Evolutionary conservation across 1,140 invertebrate species (phyloP).

Genomic region (Melitaea cinxia): DNA sequence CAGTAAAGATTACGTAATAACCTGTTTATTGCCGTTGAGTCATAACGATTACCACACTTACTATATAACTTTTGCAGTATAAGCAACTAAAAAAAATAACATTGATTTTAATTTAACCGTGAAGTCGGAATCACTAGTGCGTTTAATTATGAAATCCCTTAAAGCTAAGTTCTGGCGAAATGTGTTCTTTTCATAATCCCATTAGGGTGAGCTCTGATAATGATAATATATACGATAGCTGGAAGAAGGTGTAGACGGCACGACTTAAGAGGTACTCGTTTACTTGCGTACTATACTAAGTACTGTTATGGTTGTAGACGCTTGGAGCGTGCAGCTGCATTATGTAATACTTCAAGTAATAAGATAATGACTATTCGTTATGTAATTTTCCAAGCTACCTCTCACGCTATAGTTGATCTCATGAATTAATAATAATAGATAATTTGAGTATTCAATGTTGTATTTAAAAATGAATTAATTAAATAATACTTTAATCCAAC

Average conservation of each 20-base stretch:
- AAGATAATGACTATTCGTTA: slow-evolving; percentile 32
- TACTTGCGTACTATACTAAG: slow-evolving; percentile 18
- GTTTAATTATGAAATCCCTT: slow-evolving; percentile 6
- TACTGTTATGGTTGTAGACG: slow-evolving; percentile 32
- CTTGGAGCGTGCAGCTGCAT: slow-evolving; percentile 24
- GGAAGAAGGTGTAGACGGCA: slow-evolving; percentile 12
- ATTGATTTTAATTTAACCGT: neutral
- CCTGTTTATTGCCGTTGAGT: neutral
- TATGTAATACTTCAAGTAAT: slow-evolving; percentile 28
- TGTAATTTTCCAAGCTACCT: slow-evolving; percentile 28
- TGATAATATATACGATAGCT: slow-evolving; percentile 11
- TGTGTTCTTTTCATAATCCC: slow-evolving; percentile 22
- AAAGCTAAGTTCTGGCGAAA: slow-evolving; percentile 13
- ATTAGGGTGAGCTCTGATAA: slow-evolving; percentile 19
- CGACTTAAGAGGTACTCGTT: slow-evolving; percentile 14
- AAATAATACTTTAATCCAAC: no score
- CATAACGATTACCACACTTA: neutral
- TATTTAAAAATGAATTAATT: neutral
- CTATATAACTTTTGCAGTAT: neutral
- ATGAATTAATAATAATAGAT: slow-evolving; percentile 14
- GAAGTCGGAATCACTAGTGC: neutral
- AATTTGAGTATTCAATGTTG: slow-evolving; percentile 3
- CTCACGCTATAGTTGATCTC: slow-evolving; percentile 17
- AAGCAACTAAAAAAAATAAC: neutral
- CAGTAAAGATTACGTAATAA: slow-evolving; percentile 13